phyloP scores from a whole-genome alignment of 2,888 invertebrate genomes.

The Tethea ocularis region DNA sequence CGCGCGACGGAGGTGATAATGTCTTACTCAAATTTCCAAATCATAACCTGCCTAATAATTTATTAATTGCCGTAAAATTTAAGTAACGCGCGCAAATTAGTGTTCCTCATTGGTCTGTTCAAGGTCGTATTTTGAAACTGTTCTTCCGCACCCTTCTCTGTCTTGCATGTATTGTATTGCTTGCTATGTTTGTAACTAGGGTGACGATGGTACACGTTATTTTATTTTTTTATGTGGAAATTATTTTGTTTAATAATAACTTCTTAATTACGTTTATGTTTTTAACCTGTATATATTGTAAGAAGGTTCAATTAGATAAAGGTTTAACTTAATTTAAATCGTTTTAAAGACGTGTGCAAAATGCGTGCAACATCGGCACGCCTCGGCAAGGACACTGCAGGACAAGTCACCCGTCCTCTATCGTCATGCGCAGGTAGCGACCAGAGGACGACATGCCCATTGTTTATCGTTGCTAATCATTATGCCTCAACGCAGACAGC shows the following conservation, averaged over 20 bases:
- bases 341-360: conserved; percentile 41
- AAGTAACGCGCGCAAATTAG: not conserved
- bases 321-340: conserved; percentile 18
- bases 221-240: not conserved
- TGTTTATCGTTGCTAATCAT: conserved; percentile 82
- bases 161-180: not conserved
- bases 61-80: not conserved
- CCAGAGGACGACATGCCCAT: conserved; percentile 79
- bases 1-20: too few species aligned
- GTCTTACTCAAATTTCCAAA: too few species aligned
- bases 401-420: conserved; percentile 76
- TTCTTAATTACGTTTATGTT: not conserved
- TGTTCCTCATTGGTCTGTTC: not conserved
- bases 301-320: not conserved
- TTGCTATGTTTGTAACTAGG: not conserved
- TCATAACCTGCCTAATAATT: too few species aligned
- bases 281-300: not conserved
- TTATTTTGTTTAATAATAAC: not conserved
- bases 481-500: conserved; percentile 77
- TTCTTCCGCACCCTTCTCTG: not conserved
- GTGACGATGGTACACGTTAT: not conserved
- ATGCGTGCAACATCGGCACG: conserved; percentile 47
- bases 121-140: not conserved
- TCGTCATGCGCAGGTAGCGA: conserved; percentile 80
- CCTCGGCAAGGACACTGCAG: conserved; percentile 72